A percentile compares a stretch with the other conserved stretches of the same genome.
Evolutionary conservation across 2,797 vertebrate species (phyloP).

Genomic region (Cossypha polioptera): DNA sequence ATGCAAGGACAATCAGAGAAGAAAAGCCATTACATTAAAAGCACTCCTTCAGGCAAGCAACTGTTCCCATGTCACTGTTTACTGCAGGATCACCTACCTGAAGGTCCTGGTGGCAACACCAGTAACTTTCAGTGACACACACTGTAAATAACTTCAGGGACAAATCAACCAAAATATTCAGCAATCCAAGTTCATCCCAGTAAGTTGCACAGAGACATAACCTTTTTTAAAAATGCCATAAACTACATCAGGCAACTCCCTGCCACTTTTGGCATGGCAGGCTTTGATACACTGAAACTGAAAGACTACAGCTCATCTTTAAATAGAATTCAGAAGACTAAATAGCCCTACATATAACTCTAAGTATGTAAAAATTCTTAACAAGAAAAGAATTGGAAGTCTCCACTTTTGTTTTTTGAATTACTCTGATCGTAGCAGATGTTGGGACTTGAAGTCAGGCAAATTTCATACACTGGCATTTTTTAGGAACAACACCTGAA

Average conservation of each 20-base stretch:
- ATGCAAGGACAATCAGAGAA: neutral
- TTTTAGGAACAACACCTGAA: neutral
- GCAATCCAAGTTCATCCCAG: neutral
- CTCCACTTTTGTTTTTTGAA: neutral
- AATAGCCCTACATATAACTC: neutral
- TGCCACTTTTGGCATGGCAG: neutral
- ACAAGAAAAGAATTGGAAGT: neutral
- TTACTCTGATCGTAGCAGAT: neutral
- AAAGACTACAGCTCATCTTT: neutral
- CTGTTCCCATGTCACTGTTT: neutral
- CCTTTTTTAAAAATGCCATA: neutral
- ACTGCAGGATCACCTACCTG: neutral
- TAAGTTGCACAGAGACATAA: neutral
- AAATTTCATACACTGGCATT: neutral
- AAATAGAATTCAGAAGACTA: neutral
- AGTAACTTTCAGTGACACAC: neutral
- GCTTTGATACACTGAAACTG: neutral
- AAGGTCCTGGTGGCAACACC: neutral
- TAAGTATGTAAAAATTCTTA: neutral
- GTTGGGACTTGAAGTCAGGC: neutral
- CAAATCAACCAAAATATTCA: neutral
- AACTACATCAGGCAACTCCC: neutral
- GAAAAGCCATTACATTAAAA: neutral
- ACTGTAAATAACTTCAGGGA: neutral
- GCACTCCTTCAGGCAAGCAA: rapidly evolving